phyloP scores from a whole-genome alignment of 2,113 vertebrate genomes.

The Phrynosoma platyrhinos region DNA sequence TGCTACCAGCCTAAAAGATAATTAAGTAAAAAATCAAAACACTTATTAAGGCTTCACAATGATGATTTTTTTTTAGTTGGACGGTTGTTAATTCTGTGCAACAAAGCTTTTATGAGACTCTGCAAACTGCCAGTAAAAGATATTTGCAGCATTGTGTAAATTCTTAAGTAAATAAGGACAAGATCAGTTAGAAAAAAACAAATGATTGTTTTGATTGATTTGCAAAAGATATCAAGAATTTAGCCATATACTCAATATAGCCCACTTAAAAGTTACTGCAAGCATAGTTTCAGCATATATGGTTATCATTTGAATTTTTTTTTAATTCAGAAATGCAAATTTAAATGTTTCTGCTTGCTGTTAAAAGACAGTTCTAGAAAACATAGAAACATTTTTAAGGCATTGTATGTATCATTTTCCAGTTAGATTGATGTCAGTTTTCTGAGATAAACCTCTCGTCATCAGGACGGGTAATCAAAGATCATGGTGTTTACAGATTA shows the following conservation, averaged over 20 bases:
- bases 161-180: not conserved
- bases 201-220: conserved; percentile 17
- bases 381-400: not conserved
- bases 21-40: not conserved
- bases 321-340: conserved; percentile 26
- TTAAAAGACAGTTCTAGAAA: conserved; percentile 1
- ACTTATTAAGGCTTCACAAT: no score
- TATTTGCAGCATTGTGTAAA: not conserved
- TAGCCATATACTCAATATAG: not conserved
- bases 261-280: conserved; percentile 23
- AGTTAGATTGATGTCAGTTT: not conserved
- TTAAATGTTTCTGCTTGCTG: conserved; percentile 29
- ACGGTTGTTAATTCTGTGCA: not conserved
- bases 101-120: not conserved
- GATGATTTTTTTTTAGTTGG: no score
- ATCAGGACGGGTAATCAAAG: not conserved
- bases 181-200: not conserved
- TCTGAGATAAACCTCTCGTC: not conserved
- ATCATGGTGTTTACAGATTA: conserved; percentile 65
- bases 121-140: not conserved
- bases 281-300: fast-evolving
- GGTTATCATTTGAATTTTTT: conserved; percentile 37
- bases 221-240: not conserved
- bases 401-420: conserved; percentile 25
- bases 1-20: conserved; percentile 16